These are phyloP conservation scores for Chanos chanos DNA, from an alignment of 2,797 vertebrate species.

Conservation along the genomic window DNA sequence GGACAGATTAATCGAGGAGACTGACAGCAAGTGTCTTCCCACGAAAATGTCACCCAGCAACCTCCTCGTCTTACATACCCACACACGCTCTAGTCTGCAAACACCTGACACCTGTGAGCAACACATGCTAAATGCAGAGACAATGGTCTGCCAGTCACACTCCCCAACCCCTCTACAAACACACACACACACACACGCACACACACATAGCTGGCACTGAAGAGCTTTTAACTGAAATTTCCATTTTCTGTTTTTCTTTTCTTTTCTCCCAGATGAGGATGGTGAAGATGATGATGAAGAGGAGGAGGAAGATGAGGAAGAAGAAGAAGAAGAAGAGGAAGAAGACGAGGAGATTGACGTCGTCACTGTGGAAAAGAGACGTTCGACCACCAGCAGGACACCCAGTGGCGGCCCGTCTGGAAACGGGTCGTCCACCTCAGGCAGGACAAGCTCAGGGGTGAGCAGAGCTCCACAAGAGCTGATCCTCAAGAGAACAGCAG, in stretches of 20 bases:
- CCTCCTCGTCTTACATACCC: constrained; percentile 24
- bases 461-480: constrained; percentile 78
- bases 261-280: constrained; percentile 62
- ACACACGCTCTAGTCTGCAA: constrained; percentile 19
- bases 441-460: constrained; percentile 38
- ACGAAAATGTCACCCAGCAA: constrained; percentile 58
- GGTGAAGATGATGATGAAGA: constrained; percentile 62
- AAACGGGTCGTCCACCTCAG: constrained; percentile 37
- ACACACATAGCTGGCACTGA: constrained; percentile 41
- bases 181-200: not conserved
- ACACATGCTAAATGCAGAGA: constrained; percentile 43
- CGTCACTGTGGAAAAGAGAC: constrained; percentile 93
- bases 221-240: constrained; percentile 33
- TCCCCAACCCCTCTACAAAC: not conserved
- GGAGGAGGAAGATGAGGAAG: constrained; percentile 70
- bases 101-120: constrained; percentile 43
- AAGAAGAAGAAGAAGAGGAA: constrained; percentile 80
- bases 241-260: constrained; percentile 34
- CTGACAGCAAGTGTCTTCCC: too few species aligned
- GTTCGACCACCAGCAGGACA: constrained; percentile 72
- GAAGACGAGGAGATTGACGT: constrained; percentile 97
- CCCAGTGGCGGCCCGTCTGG: constrained; percentile 40
- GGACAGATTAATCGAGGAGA: constrained; percentile 57
- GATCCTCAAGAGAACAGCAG: constrained; percentile 81
- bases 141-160: too few species aligned